These are phyloP conservation scores for Sinhomidia bicolor DNA, from an alignment of 2,888 invertebrate genomes.

Conservation along the genomic window DNA sequence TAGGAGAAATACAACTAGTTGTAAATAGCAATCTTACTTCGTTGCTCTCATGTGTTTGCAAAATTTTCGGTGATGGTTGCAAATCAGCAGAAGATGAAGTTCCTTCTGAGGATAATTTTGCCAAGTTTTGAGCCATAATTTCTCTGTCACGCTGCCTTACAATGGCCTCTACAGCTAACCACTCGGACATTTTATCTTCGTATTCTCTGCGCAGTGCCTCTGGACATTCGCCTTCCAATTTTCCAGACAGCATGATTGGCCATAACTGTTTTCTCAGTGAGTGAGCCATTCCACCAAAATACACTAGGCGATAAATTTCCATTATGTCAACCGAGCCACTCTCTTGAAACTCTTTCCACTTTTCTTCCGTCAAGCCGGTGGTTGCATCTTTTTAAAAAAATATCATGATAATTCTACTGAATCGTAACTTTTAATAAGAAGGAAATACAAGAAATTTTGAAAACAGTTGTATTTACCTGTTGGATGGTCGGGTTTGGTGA, in stretches of 20 bases:
- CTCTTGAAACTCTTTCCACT: slow-evolving; percentile 87
- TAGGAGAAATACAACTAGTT: too few relatives aligned
- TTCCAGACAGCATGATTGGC: slow-evolving; percentile 79
- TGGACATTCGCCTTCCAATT: slow-evolving; percentile 75
- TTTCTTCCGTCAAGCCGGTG: slow-evolving; percentile 88
- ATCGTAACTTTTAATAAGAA: not conserved
- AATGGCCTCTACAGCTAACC: slow-evolving; percentile 97
- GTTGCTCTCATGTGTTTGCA: slow-evolving; percentile 81
- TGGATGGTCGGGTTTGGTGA: slow-evolving; percentile 85
- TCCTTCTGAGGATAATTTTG: slow-evolving; percentile 91
- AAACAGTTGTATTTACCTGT: slow-evolving; percentile 73
- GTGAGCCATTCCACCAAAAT: slow-evolving; percentile 93
- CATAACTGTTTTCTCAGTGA: slow-evolving; percentile 86
- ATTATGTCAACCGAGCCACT: slow-evolving; percentile 83
- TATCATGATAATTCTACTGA: too few relatives aligned
- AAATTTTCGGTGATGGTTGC: slow-evolving; percentile 71
- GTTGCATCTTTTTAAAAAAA: slow-evolving; percentile 76
- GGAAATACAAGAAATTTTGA: not conserved
- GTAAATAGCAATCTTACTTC: slow-evolving; percentile 81
- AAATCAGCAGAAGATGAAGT: slow-evolving; percentile 82
- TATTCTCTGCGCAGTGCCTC: slow-evolving; percentile 76
- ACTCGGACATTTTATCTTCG: slow-evolving; percentile 96
- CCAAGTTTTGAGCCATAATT: slow-evolving; percentile 91
- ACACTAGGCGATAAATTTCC: slow-evolving; percentile 91
- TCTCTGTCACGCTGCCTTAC: slow-evolving; percentile 91